Conservation (phyloP, 2,888 invertebrate species). For the Coleophora flavipennella region DNA sequence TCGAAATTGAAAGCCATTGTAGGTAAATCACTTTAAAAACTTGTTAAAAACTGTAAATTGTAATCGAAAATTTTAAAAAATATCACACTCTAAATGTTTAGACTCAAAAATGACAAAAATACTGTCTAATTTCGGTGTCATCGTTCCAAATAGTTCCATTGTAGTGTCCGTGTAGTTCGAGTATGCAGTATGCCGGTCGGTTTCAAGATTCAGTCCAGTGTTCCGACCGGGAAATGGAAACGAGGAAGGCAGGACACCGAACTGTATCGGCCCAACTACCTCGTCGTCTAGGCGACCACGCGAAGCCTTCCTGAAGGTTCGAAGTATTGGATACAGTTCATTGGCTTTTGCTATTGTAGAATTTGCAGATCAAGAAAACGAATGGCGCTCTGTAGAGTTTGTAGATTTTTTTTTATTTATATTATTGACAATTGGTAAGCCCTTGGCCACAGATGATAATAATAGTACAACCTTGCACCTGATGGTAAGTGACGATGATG, state of each 20-base stretch:
- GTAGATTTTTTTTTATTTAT: no score
- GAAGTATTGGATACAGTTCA: neutral
- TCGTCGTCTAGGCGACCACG: conserved; percentile 39
- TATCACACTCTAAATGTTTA: conserved; percentile 31
- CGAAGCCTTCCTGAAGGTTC: neutral
- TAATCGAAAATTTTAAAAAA: conserved; percentile 17
- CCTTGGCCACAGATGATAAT: no score
- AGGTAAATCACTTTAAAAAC: conserved; percentile 1
- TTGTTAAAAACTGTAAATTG: conserved; percentile 22
- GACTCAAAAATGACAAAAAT: conserved; percentile 22
- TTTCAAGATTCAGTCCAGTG: no score
- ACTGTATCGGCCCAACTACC: conserved; percentile 62
- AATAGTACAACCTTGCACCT: no score
- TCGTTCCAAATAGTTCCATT: neutral
- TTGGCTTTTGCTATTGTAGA: neutral
- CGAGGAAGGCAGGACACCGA: conserved; percentile 23
- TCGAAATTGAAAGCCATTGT: conserved; percentile 59
- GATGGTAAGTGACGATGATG: no score
- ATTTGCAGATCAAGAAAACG: no score
- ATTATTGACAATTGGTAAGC: no score
- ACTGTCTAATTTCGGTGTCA: conserved; percentile 24
- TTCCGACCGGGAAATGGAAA: conserved; percentile 28
- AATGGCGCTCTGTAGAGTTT: no score
- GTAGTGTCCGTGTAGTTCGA: conserved; percentile 5
- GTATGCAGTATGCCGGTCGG: conserved; percentile 14